These are phyloP conservation scores for Lasioglossum morio DNA, from an alignment of 2,888 invertebrate genomes.

Conservation along the genomic window DNA sequence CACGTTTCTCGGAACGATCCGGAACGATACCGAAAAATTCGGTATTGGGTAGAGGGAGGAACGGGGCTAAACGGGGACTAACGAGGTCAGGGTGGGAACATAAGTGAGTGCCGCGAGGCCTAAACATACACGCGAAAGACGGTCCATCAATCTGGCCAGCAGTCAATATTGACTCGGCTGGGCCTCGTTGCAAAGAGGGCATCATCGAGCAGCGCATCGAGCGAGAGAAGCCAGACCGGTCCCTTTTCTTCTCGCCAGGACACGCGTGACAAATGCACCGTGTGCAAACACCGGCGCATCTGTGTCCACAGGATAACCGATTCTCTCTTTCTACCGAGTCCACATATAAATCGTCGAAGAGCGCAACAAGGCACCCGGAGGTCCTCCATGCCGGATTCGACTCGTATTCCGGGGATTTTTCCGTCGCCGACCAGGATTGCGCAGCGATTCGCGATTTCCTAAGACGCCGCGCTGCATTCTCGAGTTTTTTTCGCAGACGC, in stretches of 20 bases:
- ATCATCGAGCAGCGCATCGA: constrained; percentile 80
- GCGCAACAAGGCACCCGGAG: background rate
- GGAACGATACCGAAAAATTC: background rate
- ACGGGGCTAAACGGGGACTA: constrained; percentile 49
- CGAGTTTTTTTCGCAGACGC: constrained; percentile 15
- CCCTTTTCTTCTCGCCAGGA: constrained; percentile 80
- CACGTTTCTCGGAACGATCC: constrained; percentile 39
- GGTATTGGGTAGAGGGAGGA: background rate
- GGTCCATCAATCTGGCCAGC: constrained; percentile 83
- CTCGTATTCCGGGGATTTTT: constrained; percentile 21
- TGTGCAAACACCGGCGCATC: constrained; percentile 83
- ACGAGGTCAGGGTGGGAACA: constrained; percentile 71
- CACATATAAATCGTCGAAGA: constrained; percentile 20
- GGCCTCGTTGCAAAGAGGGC: constrained; percentile 84
- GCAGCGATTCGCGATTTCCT: constrained; percentile 9
- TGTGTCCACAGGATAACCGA: constrained; percentile 82
- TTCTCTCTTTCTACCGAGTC: constrained; percentile 44
- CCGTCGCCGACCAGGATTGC: background rate
- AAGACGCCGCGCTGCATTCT: constrained; percentile 2
- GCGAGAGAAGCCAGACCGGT: constrained; percentile 72
- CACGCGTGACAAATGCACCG: constrained; percentile 85
- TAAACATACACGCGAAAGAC: constrained; percentile 76
- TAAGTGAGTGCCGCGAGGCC: constrained; percentile 75
- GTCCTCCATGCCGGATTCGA: constrained; percentile 21
- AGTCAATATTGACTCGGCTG: constrained; percentile 84